A percentile compares a stretch with the other conserved stretches of the same genome.
Conservation (phyloP, 2,888 invertebrate species). For the Athalia circularis region DNA sequence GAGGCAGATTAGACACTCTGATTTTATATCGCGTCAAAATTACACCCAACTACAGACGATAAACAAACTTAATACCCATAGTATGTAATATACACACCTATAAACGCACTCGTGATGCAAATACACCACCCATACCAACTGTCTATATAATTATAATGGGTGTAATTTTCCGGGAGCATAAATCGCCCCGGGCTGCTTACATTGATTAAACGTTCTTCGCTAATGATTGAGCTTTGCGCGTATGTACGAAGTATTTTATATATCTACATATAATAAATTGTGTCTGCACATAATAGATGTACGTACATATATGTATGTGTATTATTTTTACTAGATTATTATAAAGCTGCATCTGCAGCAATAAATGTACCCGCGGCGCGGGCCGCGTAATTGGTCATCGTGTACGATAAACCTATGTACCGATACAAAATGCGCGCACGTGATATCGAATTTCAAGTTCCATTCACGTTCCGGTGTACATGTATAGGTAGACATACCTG, state of each 20-base stretch:
- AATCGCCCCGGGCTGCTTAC: constrained; percentile 23
- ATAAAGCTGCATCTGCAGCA: too few species aligned
- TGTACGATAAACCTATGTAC: background rate
- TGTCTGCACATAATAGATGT: too few species aligned
- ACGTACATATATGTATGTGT: too few species aligned
- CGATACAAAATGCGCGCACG: background rate
- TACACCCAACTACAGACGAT: background rate
- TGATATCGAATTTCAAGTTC: background rate
- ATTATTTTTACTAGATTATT: too few species aligned
- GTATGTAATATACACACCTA: background rate
- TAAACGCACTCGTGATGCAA: background rate
- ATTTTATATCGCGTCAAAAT: background rate
- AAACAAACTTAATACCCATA: background rate
- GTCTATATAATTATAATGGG: constrained; percentile 13
- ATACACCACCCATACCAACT: background rate
- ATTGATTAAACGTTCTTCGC: constrained; percentile 22
- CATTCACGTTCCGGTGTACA: constrained; percentile 2
- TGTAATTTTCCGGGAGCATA: constrained; percentile 42
- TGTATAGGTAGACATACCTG: too few species aligned
- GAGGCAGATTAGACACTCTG: background rate
- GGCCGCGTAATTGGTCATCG: constrained; percentile 23
- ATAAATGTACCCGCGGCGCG: background rate
- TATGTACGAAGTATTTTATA: too few species aligned
- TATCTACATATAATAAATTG: too few species aligned
- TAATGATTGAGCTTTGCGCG: constrained; percentile 22